Evolutionary conservation across 2,797 vertebrate genomes (phyloP), one percentile per base, ranked within the genome.

Genomic region (Chiropotes sagulatus): DNA sequence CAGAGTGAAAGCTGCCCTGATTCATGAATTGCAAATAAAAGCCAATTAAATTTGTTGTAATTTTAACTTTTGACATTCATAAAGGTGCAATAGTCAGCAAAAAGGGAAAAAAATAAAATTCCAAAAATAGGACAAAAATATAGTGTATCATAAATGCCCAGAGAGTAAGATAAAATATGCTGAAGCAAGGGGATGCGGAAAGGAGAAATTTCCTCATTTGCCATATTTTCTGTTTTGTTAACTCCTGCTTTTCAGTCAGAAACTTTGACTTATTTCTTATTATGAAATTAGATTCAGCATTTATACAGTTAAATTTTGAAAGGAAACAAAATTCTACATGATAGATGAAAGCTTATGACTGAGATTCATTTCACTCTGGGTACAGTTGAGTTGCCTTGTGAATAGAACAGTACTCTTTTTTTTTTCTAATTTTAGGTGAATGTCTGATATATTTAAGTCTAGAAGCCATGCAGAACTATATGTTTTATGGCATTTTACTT

Each of bases 391-490:
- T 80, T 84, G 24, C 52, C 58, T 88, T 84, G 39, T 79, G 48
- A 90, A 75, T 54, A 96, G 78, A 88, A 48, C 5, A 90, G 7
- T 39, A 20, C 92, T 58, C 50, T 33, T 33, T 46, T 17, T 19
- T 58, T 24, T 70, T 92, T 92, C 30, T 82, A 78, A 94, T 95
- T 88, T 90, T 85, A 79, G 73, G 41, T n/a, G 13, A 93, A 90
- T 44, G 4, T 70, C 41, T 96, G 36, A 95, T 94, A 88, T 75
- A 94, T 94, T 4, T 67, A 30, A 8, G 14, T 54, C 78, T 91
- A 82, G 79, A 95, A 90, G 88, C 82, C 96, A 94, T 94, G 30
- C 17, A 95, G 94, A 96, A 94, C 78, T 81, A 54, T 75, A 79
- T 24, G 58, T 30, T 89, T 92, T 85, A 72, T 90, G 57, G 44